Base-by-base conservation (phyloP, 1,140 invertebrate species). In the Phymastichus coffea region DNA sequence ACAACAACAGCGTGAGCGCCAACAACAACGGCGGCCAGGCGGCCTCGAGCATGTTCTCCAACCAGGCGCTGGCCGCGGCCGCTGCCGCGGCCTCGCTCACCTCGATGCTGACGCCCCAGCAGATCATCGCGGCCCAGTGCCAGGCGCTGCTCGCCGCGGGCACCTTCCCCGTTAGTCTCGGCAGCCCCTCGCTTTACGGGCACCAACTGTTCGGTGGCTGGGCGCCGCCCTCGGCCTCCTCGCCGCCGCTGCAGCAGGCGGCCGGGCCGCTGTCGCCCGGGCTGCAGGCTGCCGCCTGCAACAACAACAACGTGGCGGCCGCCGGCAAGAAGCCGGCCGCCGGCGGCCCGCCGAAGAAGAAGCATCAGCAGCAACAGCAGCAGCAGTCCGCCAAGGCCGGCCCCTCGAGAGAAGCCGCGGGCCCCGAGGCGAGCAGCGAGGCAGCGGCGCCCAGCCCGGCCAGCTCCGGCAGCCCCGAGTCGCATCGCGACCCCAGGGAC, bases 401-500 rank as follows among this genome's bases (percentile, higher is more conserved):
- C n/a, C 51, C 12, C 23, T 58, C 54, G 9, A 68, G 70, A 22
- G 72, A 76, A 4, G 74, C 76, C n/a, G 58, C 70, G 38, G 73
- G 10, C 74, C 12, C 79, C 83, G 22, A 74, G n/a, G 78, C 83
- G 22, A 35, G 6, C 14, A 22, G 15, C 30, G 44, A 55, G 23
- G 28, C n/a, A n/a, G 26, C 6, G 47, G 28, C 8, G 22, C n/a
- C 40, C 4, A 58, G 57, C 8, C 79, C 82, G 25, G 67, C 64
- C 10, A 64, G 30, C 67, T 61, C 80, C 65, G 51, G 83, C 66
- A 61, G 81, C 71, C 40, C 81, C 63, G 63, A 82, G 70, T 54
- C n/a, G n/a, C n/a, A n/a, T n/a, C n/a, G n/a, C n/a, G n/a, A n/a
- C 78, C 71, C 19, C 66, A 66, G 88, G 1, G 91, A 94, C 65